These are phyloP conservation scores for Drosophila subquinaria DNA, from an alignment of 2,888 invertebrate species.

Conservation along the genomic window DNA sequence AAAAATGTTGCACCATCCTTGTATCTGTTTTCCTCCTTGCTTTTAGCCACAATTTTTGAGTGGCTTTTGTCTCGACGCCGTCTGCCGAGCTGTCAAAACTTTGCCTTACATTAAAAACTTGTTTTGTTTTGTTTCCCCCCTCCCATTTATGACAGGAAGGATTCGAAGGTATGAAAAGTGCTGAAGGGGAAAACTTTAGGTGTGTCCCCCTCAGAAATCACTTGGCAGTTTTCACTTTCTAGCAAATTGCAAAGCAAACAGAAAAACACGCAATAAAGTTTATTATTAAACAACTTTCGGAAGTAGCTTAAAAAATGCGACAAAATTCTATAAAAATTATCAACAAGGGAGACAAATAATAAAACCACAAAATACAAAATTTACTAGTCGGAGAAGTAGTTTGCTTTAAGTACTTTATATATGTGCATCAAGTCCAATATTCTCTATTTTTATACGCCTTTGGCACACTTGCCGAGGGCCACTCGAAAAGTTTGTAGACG, in stretches of 20 bases:
- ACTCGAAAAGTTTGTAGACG: conserved; percentile 39
- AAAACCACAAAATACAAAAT: not conserved
- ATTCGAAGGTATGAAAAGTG: not conserved
- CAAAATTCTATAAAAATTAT: not conserved
- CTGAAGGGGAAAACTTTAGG: not conserved
- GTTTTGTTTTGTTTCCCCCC: conserved; percentile 21
- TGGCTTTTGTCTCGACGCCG: conserved; percentile 59
- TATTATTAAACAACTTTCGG: conserved; percentile 28
- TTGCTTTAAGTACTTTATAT: not conserved
- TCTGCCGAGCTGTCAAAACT: conserved; percentile 51
- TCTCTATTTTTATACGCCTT: conserved; percentile 8
- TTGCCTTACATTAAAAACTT: conserved; percentile 53
- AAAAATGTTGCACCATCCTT: conserved; percentile 10
- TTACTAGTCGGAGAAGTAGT: not conserved
- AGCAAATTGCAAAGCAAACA: conserved; percentile 47
- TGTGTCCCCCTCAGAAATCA: conserved; percentile 16
- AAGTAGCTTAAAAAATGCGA: not conserved
- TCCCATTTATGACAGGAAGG: conserved; percentile 21
- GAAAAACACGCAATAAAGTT: conserved; percentile 41
- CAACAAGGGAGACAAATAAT: not conserved
- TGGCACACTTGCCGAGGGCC: conserved; percentile 15
- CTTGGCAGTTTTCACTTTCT: conserved; percentile 71
- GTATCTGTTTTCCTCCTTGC: not conserved
- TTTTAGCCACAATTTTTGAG: conserved; percentile 3
- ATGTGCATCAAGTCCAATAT: not conserved